These are phyloP conservation scores for Polydrusus pterygomalis DNA, from an alignment of 2,888 invertebrate species.

Conservation along the genomic window DNA sequence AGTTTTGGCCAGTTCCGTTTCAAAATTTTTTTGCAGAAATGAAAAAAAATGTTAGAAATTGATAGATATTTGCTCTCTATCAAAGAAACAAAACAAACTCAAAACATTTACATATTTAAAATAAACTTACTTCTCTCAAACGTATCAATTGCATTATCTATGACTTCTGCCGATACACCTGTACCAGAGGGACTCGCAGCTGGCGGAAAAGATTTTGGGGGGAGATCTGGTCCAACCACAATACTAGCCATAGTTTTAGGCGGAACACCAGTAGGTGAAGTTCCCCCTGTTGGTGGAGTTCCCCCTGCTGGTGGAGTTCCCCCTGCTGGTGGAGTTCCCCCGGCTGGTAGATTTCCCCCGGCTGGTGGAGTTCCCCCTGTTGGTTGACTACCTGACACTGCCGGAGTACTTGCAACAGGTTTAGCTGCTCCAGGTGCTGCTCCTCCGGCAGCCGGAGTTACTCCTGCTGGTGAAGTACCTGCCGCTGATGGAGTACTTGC, in stretches of 20 bases:
- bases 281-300: not conserved
- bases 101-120: not conserved
- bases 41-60: too few relatives aligned
- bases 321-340: not conserved
- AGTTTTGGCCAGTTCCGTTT: too few relatives aligned
- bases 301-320: not conserved
- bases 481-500: too few relatives aligned
- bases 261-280: constrained; percentile 1
- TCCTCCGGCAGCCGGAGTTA: too few relatives aligned
- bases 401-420: too few relatives aligned
- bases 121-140: constrained; percentile 42
- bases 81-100: too few relatives aligned
- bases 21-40: too few relatives aligned
- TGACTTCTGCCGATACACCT: constrained; percentile 43
- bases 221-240: constrained; percentile 34
- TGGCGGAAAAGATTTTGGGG: not conserved
- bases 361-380: not conserved
- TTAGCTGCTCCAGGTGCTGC: too few relatives aligned
- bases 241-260: constrained; percentile 47
- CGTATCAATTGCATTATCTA: constrained; percentile 24
- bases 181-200: constrained; percentile 15
- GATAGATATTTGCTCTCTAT: too few relatives aligned
- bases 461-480: too few relatives aligned
- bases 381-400: not conserved
- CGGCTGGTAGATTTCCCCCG: not conserved